phyloP scores from a whole-genome alignment of 2,888 invertebrate genomes.

The Ramazzottius varieornatus region DNA sequence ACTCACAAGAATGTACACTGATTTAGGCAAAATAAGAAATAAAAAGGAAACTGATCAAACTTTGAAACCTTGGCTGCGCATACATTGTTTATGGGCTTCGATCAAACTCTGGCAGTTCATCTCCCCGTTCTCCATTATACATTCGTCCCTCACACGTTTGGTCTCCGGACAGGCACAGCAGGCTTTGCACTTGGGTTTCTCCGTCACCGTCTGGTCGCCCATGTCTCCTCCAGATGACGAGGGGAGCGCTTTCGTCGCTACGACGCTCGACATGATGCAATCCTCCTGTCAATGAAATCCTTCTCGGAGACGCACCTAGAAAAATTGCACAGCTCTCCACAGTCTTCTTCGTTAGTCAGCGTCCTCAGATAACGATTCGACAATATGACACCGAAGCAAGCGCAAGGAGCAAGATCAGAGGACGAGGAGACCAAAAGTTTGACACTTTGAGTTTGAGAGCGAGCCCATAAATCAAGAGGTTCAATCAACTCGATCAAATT shows the following conservation, averaged over 20 bases:
- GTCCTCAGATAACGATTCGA: too few relatives aligned
- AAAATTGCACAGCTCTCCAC: too few relatives aligned
- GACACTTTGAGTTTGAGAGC: too few relatives aligned
- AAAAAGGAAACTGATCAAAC: slow-evolving; percentile 33
- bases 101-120: slow-evolving; percentile 64
- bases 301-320: too few relatives aligned
- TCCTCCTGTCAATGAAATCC: too few relatives aligned
- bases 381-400: too few relatives aligned
- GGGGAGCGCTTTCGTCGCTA: background rate
- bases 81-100: slow-evolving; percentile 84
- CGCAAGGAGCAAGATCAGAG: too few relatives aligned
- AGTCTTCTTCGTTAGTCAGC: too few relatives aligned
- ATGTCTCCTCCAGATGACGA: background rate
- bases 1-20: background rate
- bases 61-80: slow-evolving; percentile 83
- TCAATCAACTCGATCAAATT: too few relatives aligned
- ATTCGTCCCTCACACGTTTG: slow-evolving; percentile 58
- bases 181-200: slow-evolving; percentile 43
- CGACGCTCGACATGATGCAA: too few relatives aligned
- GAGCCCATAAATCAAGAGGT: too few relatives aligned
- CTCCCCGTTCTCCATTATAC: slow-evolving; percentile 69
- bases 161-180: slow-evolving; percentile 96
- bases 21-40: background rate
- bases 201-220: slow-evolving; percentile 1
- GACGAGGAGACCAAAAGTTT: too few relatives aligned